A percentile compares a stretch with the other conserved stretches of the same genome.
Evolutionary conservation across 2,888 invertebrate genomes (phyloP).

Genomic region (Pristionchus mayeri): DNA sequence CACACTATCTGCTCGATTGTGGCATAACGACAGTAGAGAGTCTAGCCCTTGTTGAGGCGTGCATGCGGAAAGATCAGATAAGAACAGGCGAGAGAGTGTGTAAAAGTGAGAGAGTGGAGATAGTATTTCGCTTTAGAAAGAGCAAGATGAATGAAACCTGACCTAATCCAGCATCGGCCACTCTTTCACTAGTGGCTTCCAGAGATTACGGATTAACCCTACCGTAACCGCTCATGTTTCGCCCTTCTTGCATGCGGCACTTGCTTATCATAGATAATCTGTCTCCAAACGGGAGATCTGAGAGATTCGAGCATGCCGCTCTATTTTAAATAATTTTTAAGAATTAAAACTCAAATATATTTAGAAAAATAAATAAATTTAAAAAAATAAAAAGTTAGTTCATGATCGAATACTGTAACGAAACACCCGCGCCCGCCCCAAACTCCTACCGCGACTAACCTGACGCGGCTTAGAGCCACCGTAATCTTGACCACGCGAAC

Average conservation of each 20-base stretch:
- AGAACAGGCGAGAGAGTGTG: no score
- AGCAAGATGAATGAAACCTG: background rate
- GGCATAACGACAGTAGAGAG: no score
- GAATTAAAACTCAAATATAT: background rate
- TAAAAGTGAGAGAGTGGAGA: no score
- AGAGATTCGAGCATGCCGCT: no score
- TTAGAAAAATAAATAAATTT: background rate
- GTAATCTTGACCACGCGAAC: background rate
- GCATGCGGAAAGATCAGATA: no score
- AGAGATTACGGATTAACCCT: conserved; percentile 1
- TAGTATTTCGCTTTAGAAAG: background rate
- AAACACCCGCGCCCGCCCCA: no score
- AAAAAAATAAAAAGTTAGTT: background rate
- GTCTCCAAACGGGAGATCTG: no score
- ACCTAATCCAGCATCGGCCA: background rate
- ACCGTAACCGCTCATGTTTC: conserved; percentile 7
- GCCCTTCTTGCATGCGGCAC: background rate
- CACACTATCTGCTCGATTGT: no score
- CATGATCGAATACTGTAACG: no score
- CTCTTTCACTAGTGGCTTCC: background rate
- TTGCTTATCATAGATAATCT: background rate
- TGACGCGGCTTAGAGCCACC: no score
- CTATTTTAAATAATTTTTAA: background rate
- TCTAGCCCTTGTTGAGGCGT: no score
- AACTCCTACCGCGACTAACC: no score